Evolutionary conservation across 2,113 vertebrate genomes (phyloP).

Genomic region (Electrona antarctica): DNA sequence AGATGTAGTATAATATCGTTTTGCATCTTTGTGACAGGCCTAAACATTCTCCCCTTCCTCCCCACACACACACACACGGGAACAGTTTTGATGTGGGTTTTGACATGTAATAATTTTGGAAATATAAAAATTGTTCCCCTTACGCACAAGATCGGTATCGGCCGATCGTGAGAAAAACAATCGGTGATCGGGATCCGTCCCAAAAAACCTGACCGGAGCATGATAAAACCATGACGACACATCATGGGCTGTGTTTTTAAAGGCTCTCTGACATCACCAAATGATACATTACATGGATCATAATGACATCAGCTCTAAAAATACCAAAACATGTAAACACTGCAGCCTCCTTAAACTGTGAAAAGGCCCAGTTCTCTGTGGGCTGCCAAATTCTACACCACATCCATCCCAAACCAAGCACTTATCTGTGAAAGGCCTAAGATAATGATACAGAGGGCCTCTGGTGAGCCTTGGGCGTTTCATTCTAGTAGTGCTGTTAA

Average conservation of each 20-base stretch:
- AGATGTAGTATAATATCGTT: no score
- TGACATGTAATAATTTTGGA: no score
- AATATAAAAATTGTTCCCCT: no score
- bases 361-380: conserved; percentile 59
- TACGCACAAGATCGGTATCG: no score
- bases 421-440: conserved; percentile 68
- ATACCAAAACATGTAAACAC: conserved; percentile 29
- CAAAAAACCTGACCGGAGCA: no score
- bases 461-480: conserved; percentile 36
- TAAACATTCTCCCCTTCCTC: no score
- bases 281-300: conserved; percentile 43
- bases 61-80: no score
- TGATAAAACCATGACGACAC: not conserved
- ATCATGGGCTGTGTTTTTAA: conserved; percentile 18
- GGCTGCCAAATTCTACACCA: conserved; percentile 73
- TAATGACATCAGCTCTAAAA: conserved; percentile 59
- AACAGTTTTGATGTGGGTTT: no score
- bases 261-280: conserved; percentile 50
- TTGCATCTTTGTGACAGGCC: no score
- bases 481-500: conserved; percentile 29
- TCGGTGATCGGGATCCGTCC: no score
- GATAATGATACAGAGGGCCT: conserved; percentile 63
- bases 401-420: conserved; percentile 66
- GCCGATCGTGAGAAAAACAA: no score
- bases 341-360: conserved; percentile 44